Base-by-base conservation (phyloP, 2,888 invertebrate species). In the Acanthosepion esculentum region DNA sequence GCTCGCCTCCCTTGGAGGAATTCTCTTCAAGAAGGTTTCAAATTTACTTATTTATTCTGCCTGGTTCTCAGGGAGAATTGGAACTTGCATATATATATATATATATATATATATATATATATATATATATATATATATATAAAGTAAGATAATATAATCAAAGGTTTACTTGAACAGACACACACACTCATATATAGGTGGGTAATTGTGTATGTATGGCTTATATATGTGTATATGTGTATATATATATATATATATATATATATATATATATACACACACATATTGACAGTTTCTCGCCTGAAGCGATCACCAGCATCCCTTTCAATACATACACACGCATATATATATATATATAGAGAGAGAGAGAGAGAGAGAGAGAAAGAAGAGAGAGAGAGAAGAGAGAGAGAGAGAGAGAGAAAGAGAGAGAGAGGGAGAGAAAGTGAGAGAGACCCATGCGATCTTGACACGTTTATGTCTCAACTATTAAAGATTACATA, bases 11-110 rank as follows among this genome's bases (percentile, higher is more conserved):
- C 78, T 78, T 4, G 78, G 78, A 8, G n/a, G 78, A 78, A 78
- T 78, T 78, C 78, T 78, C 78, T 12, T 78, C 78, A 78, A 78
- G 78, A 78, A n/a, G 78, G 78, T 78, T 78, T 78, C n/a, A 78
- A 78, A 78, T 33, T 78, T 78, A 78, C 78, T 78, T 78, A 78
- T 78, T 78, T 78, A 78, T 78, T 78, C 78, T n/a, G 15, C 78
- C 33, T 78, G n/a, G n/a, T 78, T 78, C 78, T 78, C 78, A 33
- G n/a, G n/a, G n/a, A n/a, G 8, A 33, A 33, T 78, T n/a, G n/a
- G n/a, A n/a, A 78, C 8, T 78, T 78, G 12, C n/a, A 78, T 78
- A n/a, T 78, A n/a, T 78, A 78, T 78, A 78, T 78, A 78, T n/a
- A 78, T n/a, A n/a, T n/a, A n/a, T 78, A n/a, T 33, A n/a, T n/a